These are phyloP conservation scores for Drosophila trichaetosa DNA, from an alignment of 2,888 invertebrate genomes.

Conservation along the genomic window DNA sequence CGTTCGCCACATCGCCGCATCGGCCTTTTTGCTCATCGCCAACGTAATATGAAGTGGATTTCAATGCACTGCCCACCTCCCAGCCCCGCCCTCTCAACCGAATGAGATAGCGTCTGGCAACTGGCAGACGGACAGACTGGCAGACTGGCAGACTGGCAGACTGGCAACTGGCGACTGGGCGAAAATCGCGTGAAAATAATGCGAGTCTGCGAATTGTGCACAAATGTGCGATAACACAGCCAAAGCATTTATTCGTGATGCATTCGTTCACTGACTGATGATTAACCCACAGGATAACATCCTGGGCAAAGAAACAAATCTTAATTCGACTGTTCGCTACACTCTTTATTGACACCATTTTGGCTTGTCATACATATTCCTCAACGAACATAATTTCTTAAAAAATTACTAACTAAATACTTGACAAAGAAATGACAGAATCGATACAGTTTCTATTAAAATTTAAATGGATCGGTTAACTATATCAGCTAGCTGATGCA, in stretches of 20 bases:
- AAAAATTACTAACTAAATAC: background rate
- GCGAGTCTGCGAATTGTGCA: conserved; percentile 74
- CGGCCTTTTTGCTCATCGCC: conserved; percentile 28
- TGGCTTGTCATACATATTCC: background rate
- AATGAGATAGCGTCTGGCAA: conserved; percentile 51
- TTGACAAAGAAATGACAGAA: too few relatives aligned
- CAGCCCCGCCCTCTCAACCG: conserved; percentile 34
- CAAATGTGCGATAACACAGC: conserved; percentile 77
- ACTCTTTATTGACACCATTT: background rate
- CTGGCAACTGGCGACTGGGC: conserved; percentile 1
- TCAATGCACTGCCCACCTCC: conserved; percentile 71
- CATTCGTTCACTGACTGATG: conserved; percentile 30
- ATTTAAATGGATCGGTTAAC: background rate
- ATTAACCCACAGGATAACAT: conserved; percentile 37
- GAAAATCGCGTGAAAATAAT: conserved; percentile 61
- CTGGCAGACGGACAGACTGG: background rate
- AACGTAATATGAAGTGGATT: conserved; percentile 73
- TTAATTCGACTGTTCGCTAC: background rate
- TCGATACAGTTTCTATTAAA: background rate
- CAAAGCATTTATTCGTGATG: conserved; percentile 30
- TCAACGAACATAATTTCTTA: background rate
- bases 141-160: too few relatives aligned
- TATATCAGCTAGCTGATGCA: background rate
- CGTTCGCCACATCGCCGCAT: conserved; percentile 20
- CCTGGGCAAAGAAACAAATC: background rate